Evolutionary conservation across 2,113 vertebrate species (phyloP), one percentile per base, ranked within the genome.

Genomic region (Chloropsis hardwickii): DNA sequence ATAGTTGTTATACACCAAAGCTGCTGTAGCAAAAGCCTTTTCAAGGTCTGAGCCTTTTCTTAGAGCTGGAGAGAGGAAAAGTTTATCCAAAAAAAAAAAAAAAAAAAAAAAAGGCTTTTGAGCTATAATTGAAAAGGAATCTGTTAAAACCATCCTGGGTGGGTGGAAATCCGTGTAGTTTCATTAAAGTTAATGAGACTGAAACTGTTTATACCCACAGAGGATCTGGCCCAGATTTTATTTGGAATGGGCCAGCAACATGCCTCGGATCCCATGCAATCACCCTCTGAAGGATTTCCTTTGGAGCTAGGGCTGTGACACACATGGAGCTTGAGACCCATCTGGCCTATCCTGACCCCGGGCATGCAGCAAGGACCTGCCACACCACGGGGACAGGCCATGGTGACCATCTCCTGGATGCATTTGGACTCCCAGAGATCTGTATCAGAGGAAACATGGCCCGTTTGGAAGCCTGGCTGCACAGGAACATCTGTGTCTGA

Each of bases 1-100:
- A 40, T 92, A 89, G 66, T 97, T 97, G 94, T 96, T 96, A 53
- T 98, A 98, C 60, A 98, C 95, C 87, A 98, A 93, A 81, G 96
- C 97, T 2, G 51, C 20, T 0, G 97, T 98, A 31, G 98, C 97
- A 48, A 98, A 95, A 67, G 98, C 97, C 79, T 97, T 98, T 90
- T 98, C 98, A 51, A 98, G 97, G 44, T 98, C 98, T 45, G 98
- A 98, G 79, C 96, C 95, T 92, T 98, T 98, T 77, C 67, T 61
- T 47, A 98, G 94, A 94, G 94, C 98, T 99, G 25, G 14, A 50
- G 31, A 10, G 27, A 14, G 3, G 2, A 28, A 69, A 48, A 35
- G 72, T 92, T 65, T 50, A 62, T 65, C 5, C 1, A 42, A 84
- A 64, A 47, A 37, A 74, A 53, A 64, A 39, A 72, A 29, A 14